Conservation (phyloP, 1,140 invertebrate species). For the Leptinotarsa defecta region DNA sequence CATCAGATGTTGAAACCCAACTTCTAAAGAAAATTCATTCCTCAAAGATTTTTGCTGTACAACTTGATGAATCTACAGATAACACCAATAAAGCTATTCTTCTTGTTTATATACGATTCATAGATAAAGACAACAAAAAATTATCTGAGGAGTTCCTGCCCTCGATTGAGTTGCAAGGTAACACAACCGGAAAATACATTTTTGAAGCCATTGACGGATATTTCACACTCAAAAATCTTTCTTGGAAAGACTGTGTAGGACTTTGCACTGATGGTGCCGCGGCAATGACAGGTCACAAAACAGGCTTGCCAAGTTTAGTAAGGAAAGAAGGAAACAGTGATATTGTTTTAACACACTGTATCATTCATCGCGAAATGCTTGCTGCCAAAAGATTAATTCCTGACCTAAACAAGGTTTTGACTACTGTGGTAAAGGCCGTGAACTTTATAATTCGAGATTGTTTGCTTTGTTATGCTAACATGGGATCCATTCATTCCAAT, state of each 20-base stretch:
- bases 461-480: constrained; percentile 21
- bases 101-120: constrained; percentile 42
- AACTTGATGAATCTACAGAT: constrained; percentile 41
- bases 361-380: constrained; percentile 46
- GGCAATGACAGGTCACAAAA: constrained; percentile 50
- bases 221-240: too few relatives aligned
- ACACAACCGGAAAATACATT: too few relatives aligned
- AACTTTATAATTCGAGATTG: constrained; percentile 20
- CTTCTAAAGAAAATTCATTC: constrained; percentile 22
- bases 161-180: background rate
- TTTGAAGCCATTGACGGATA: too few relatives aligned
- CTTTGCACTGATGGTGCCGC: constrained; percentile 37
- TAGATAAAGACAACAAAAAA: constrained; percentile 8
- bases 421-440: constrained; percentile 23
- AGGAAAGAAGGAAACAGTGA: constrained; percentile 46
- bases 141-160: too few relatives aligned
- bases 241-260: constrained; percentile 25
- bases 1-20: constrained; percentile 25
- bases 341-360: constrained; percentile 49
- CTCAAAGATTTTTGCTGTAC: constrained; percentile 37
- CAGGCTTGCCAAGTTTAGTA: constrained; percentile 40
- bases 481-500: constrained; percentile 14
- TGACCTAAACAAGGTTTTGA: constrained; percentile 18
- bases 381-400: constrained; percentile 31
- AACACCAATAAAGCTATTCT: constrained; percentile 33